Evolutionary conservation across 2,113 vertebrate species (phyloP).

Genomic region (Serinus canaria): DNA sequence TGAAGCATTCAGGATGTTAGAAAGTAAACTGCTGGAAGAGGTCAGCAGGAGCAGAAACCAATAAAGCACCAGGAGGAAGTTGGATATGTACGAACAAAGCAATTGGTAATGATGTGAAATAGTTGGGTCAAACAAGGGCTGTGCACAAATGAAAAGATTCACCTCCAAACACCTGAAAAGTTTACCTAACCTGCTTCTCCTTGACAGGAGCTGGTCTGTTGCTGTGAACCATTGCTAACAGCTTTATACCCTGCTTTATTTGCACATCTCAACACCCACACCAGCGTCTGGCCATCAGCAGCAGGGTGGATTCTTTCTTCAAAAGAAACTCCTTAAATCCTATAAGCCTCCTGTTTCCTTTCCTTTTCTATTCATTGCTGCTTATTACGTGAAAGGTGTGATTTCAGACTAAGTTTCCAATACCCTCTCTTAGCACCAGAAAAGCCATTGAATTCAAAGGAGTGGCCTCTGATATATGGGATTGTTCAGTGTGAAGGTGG

Average conservation of each 20-base stretch:
- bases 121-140: slow-evolving; percentile 64
- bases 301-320: neutral
- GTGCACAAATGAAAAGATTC: slow-evolving; percentile 59
- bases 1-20: slow-evolving; percentile 63
- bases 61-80: slow-evolving; percentile 68
- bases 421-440: neutral
- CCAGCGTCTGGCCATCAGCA: neutral
- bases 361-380: slow-evolving; percentile 12
- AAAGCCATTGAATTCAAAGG: neutral
- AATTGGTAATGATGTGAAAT: slow-evolving; percentile 68
- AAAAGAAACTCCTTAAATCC: slow-evolving; percentile 40
- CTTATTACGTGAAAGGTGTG: slow-evolving; percentile 33
- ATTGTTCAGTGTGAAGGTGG: neutral
- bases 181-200: slow-evolving; percentile 38
- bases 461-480: neutral
- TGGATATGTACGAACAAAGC: slow-evolving; percentile 55
- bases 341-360: slow-evolving; percentile 2
- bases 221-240: neutral
- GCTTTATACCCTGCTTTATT: slow-evolving; percentile 24
- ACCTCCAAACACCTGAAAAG: slow-evolving; percentile 58
- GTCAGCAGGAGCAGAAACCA: slow-evolving; percentile 72
- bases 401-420: slow-evolving; percentile 16
- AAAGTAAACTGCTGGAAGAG: slow-evolving; percentile 69
- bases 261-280: neutral
- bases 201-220: neutral